Evolutionary conservation across 2,797 vertebrate genomes (phyloP), one percentile per base, ranked within the genome.

Genomic region (Enteromius thamalakanensis): DNA sequence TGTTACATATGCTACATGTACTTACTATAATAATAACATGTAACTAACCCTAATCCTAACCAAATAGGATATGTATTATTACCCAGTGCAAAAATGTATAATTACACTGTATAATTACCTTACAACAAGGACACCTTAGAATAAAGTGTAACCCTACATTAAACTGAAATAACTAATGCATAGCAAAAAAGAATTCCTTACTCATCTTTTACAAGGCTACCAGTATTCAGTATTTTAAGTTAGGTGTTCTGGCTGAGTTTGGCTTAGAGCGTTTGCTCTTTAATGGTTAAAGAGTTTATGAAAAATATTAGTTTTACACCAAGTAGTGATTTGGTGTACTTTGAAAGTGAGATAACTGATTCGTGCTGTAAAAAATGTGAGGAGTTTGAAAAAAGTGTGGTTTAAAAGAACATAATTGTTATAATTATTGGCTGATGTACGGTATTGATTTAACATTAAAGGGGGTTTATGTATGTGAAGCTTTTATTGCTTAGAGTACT

Each of bases 401-500:
- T 64, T 21, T 2, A 70, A 14, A 17, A 67, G 8, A 53, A 4
- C 21, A n/a, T 5, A 17, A 42, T 62, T 47, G 19, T 60, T 64
- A 49, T 14, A 74, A 51, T 23, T 74, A 81, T 37, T 64, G 55
- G 14, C 29, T 72, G 29, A 60, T 68, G 55, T 72, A 37, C 79
- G 58, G 45, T 79, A 71, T 58, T 40, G 29, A 19, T 75, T 77
- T 42, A 40, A 82, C 42, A 72, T 65, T 86, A 79, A 80, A 69
- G 15, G 32, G 34, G 34, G 49, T 83, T 83, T 76, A 53, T 77
- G 62, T 78, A 70, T 84, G 47, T 71, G 55, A 80, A 58, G 76
- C 37, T 80, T 85, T 79, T 78, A 62, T 82, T 64, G 89, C 60
- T 82, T 77, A 29, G 81, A 40, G 40, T 81, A 83, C 69, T 68